Base-by-base conservation (phyloP, 2,113 vertebrate genomes). In the Prionailurus bengalensis region DNA sequence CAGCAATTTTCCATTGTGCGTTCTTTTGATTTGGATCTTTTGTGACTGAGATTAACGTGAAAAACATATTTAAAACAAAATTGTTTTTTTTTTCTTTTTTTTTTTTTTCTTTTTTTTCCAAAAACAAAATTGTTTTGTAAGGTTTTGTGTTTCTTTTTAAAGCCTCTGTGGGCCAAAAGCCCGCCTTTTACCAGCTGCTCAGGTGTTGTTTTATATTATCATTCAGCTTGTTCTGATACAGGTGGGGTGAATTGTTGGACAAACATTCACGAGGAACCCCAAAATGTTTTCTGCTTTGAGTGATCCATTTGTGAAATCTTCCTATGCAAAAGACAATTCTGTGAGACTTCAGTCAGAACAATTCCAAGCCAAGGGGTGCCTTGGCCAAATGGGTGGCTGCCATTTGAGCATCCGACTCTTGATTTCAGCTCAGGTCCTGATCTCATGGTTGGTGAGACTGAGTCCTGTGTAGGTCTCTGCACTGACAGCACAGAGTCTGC, bases 1-100 rank as follows among this genome's bases (percentile, higher is more conserved):
- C 9, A 19, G 27, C 48, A 58, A 80, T 94, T 98, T 97, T 87
- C 92, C 92, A 97, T 71, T 23, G 29, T 0, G 78, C 45, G 42
- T 91, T 84, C 91, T 81, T 98, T 98, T 94, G 83, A 61, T 96
- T 96, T 95, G 73, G 85, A 53, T 95, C 97, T 94, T 93, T 97
- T 97, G 53, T 66, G 70, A 45, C 92, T 71, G 92, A 95, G 94
- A 94, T 84, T 92, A 80, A 87, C 73, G 65, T 78, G 42, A 85
- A 97, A 95, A 96, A 83, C 7, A 17, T 91, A 91, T 95, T 88
- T 97, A 97, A 97, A 96, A 93, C 16, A 68, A 93, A 70, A 79
- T 94, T 89, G 71, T 87, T 48, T 76, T 45, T 36, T 36, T 36
- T 36, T 36, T 2, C 2, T 36, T 36, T 36, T 36, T 36, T 36